phyloP scores from a whole-genome alignment of 2,888 invertebrate genomes.

The Rhamphomyia laevipes region DNA sequence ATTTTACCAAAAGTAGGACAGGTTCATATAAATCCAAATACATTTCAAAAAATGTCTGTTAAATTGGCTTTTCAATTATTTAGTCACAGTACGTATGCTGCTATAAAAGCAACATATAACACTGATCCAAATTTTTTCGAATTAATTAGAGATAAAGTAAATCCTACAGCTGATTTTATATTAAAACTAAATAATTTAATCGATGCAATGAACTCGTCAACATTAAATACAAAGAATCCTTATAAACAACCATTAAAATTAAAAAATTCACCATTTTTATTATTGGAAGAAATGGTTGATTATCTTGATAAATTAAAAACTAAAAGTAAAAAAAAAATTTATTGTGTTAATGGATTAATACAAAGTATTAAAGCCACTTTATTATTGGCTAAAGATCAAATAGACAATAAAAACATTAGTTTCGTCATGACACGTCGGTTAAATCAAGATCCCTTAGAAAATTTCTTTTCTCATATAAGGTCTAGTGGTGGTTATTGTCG shows the following conservation, averaged over 20 bases:
- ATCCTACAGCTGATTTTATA: background rate
- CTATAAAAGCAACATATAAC: background rate
- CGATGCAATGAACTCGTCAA: background rate
- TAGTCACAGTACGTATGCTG: background rate
- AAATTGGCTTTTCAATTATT: background rate
- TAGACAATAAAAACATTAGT: background rate
- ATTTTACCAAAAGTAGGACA: background rate
- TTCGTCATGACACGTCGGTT: background rate
- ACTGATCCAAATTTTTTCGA: background rate
- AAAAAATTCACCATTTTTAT: background rate
- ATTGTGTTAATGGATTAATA: background rate
- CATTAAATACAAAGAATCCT: background rate
- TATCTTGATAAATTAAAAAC: background rate
- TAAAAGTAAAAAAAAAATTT: background rate
- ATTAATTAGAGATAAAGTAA: background rate
- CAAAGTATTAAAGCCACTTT: background rate
- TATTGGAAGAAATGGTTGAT: background rate
- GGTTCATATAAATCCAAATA: background rate
- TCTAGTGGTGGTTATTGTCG: background rate
- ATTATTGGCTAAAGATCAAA: background rate
- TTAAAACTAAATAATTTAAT: background rate
- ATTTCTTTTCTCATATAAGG: background rate
- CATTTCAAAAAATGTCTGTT: background rate
- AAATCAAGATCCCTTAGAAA: background rate
- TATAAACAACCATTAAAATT: background rate